Evolutionary conservation across 2,888 invertebrate genomes (phyloP).

Genomic region (Drosophila affinis): DNA sequence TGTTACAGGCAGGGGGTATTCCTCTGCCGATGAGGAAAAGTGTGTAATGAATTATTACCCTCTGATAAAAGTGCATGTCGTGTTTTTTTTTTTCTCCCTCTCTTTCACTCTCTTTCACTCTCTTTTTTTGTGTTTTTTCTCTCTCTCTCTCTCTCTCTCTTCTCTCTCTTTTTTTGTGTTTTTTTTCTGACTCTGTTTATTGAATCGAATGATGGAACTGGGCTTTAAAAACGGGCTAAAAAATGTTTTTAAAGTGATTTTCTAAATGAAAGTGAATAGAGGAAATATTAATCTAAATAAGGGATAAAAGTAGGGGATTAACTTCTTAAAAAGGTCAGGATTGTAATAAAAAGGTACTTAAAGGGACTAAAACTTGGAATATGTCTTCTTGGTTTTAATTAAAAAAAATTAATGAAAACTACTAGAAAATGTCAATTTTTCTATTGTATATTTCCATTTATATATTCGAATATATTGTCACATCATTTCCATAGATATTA

Average conservation of each 20-base stretch:
- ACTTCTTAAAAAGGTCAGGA: too few species aligned
- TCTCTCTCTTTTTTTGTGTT: conserved; percentile 8
- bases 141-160: too few species aligned
- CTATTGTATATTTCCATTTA: too few species aligned
- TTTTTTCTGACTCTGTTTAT: conserved; percentile 21
- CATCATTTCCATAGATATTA: too few species aligned
- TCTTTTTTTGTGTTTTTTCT: conserved; percentile 20
- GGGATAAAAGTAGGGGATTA: too few species aligned
- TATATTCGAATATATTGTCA: too few species aligned
- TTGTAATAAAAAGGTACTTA: too few species aligned
- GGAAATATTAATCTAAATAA: neutral
- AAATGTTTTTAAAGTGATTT: neutral
- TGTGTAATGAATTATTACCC: conserved; percentile 81
- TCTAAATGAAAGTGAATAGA: conserved; percentile 1
- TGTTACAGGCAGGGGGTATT: neutral
- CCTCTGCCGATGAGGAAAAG: conserved; percentile 49
- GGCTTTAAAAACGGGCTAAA: conserved; percentile 1
- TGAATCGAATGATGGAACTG: conserved; percentile 8
- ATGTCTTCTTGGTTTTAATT: too few species aligned
- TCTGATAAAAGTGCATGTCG: conserved; percentile 79
- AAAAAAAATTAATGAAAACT: too few species aligned
- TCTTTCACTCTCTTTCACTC: neutral
- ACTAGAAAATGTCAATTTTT: too few species aligned
- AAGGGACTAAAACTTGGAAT: too few species aligned
- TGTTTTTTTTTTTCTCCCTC: conserved; percentile 38